A percentile compares a stretch with the other conserved stretches of the same genome.
Conservation (phyloP, 2,113 vertebrate species). For the Corynorhinus townsendii region DNA sequence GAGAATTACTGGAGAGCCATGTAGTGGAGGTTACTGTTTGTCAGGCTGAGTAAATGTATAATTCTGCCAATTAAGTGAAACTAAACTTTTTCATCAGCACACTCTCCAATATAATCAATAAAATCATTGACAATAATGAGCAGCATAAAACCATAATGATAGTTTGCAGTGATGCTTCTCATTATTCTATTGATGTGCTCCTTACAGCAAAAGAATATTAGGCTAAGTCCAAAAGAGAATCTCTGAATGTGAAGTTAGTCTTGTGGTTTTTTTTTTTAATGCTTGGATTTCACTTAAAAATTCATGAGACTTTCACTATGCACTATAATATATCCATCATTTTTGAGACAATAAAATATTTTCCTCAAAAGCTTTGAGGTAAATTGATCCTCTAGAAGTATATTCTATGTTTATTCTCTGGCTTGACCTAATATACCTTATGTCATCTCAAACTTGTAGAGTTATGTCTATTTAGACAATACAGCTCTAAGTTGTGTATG, state of each 20-base stretch:
- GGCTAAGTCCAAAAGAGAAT: neutral
- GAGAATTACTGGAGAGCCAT: neutral
- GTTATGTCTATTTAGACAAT: neutral
- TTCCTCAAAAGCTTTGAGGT: neutral
- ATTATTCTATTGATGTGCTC: neutral
- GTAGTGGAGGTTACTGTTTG: fast-evolving
- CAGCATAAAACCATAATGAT: neutral
- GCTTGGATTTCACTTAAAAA: neutral
- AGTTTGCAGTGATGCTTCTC: neutral
- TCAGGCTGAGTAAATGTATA: neutral
- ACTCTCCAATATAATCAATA: neutral
- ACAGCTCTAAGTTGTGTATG: neutral
- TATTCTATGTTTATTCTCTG: neutral
- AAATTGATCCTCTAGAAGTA: neutral
- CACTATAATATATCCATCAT: neutral
- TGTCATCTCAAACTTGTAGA: neutral
- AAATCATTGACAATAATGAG: neutral
- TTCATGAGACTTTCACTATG: neutral
- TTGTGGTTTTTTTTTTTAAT: neutral
- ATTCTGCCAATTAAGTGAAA: neutral
- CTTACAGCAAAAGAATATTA: neutral
- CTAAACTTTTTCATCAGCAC: neutral
- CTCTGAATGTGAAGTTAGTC: neutral
- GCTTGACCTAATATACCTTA: neutral
- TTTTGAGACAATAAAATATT: neutral